Conservation (phyloP, 1,140 invertebrate genomes). For the Rhopalosiphum padi region DNA sequence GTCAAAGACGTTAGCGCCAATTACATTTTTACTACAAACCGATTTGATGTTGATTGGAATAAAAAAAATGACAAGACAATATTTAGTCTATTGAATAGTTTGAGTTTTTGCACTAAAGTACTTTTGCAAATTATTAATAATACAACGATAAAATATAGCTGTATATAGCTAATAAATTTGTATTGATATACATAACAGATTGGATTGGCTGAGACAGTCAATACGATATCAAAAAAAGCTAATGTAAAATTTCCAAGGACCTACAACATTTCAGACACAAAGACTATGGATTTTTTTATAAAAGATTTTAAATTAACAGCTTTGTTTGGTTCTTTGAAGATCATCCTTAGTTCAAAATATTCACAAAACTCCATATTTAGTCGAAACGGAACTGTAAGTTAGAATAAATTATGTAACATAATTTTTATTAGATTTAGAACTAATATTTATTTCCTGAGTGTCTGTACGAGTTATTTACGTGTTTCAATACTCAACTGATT, state of each 20-base stretch:
- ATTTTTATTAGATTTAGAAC: not conserved
- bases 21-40: conserved; percentile 28
- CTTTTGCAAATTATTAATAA: not conserved
- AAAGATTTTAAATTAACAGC: conserved; percentile 24
- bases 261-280: not conserved
- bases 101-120: conserved; percentile 39
- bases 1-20: conserved; percentile 12
- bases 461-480: not conserved
- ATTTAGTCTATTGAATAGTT: not conserved
- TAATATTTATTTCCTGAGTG: not conserved
- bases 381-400: conserved; percentile 15
- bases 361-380: not conserved
- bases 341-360: not conserved
- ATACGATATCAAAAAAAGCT: not conserved
- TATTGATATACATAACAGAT: not conserved
- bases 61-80: not conserved
- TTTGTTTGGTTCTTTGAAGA: not conserved
- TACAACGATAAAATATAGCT: not conserved
- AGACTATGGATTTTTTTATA: not conserved
- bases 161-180: not conserved
- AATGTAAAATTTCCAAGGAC: conserved; percentile 13
- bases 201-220: not conserved
- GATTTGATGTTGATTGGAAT: not conserved
- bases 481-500: not conserved
- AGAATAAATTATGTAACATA: not conserved